Evolutionary conservation across 2,797 vertebrate genomes (phyloP), one percentile per base, ranked within the genome.

Genomic region (Taeniopygia guttata): DNA sequence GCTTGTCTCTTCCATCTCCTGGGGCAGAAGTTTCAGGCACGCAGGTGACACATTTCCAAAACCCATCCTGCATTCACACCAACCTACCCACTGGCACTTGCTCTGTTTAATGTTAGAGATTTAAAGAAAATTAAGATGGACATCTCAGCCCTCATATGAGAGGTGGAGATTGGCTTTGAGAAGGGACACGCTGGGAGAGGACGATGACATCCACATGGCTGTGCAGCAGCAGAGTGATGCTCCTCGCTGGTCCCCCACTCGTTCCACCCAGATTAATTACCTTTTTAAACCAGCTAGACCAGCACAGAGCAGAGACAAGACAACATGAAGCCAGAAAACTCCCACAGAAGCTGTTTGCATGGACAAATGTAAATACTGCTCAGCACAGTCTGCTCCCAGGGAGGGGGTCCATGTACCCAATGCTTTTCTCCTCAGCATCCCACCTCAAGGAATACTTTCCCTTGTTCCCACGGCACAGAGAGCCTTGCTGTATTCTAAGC

Each of bases 191-290:
- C 56, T 51, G 78, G 20, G 18, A 32, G 60, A 80, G 60, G 75
- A 54, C 1, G 0, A 21, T 23, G 58, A 58, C 69, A 49, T 27
- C 42, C 11, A 0, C 20, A 13, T 0, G 2, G 73, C 48, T 2
- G 1, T 4, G 2, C 46, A 58, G 73, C 73, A 75, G 68, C 77
- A 67, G 48, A 66, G 52, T 2, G 10, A 79, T 56, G 62, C 64
- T 81, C 68, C 48, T 87, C 3, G 0, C 62, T 17, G 40, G 75
- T 84, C 38, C 34, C 52, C 58, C 40, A 43, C 69, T 89, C 77
- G 40, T 67, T 45, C 45, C 10, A 2, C 38, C 4, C 11, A 85
- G 64, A 46, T 83, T 42, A 82, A 83, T 49, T 40, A 51, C 59
- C 54, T 45, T 67, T 55, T 36, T 32, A 62, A 95, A 78, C 64